Conservation (phyloP, 2,888 invertebrate genomes). For the Drosophila paramelanica region DNA sequence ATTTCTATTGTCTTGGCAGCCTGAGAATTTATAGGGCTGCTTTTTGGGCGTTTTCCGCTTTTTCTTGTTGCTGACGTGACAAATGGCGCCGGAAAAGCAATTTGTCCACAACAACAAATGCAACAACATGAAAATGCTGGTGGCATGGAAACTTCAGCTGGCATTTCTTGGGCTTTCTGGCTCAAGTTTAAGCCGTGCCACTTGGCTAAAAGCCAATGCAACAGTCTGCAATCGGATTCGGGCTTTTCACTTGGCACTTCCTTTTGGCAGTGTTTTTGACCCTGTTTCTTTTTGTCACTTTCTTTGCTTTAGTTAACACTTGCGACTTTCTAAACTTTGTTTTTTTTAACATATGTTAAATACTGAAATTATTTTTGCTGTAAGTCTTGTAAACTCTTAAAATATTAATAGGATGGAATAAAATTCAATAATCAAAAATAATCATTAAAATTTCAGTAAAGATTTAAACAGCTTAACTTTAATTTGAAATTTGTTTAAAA, state of each 20-base stretch:
- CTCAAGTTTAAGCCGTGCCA: conserved; percentile 38
- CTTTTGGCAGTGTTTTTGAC: conserved; percentile 20
- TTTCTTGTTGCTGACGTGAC: conserved; percentile 31
- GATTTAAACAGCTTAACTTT: too few species aligned
- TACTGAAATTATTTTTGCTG: too few species aligned
- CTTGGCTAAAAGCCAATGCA: conserved; percentile 36
- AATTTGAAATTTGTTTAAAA: too few species aligned
- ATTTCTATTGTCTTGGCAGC: conserved; percentile 27
- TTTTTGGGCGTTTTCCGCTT: conserved; percentile 15
- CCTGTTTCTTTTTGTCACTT: conserved; percentile 23
- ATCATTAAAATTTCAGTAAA: too few species aligned
- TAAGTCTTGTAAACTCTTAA: not conserved
- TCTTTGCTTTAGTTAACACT: conserved; percentile 3
- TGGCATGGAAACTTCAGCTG: conserved; percentile 10
- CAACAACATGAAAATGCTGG: conserved; percentile 8
- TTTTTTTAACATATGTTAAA: too few species aligned
- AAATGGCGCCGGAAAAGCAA: conserved; percentile 43
- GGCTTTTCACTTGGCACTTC: conserved; percentile 19
- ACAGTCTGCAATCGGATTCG: conserved; percentile 15
- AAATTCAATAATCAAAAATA: too few species aligned
- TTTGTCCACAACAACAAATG: conserved; percentile 17
- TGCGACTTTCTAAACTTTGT: too few species aligned
- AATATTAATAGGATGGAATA: too few species aligned
- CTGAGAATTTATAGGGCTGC: conserved; percentile 47
- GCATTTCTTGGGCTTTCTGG: conserved; percentile 45